Evolutionary conservation across 2,113 vertebrate genomes (phyloP), one percentile per base, ranked within the genome.

Genomic region (Crotalus tigris): DNA sequence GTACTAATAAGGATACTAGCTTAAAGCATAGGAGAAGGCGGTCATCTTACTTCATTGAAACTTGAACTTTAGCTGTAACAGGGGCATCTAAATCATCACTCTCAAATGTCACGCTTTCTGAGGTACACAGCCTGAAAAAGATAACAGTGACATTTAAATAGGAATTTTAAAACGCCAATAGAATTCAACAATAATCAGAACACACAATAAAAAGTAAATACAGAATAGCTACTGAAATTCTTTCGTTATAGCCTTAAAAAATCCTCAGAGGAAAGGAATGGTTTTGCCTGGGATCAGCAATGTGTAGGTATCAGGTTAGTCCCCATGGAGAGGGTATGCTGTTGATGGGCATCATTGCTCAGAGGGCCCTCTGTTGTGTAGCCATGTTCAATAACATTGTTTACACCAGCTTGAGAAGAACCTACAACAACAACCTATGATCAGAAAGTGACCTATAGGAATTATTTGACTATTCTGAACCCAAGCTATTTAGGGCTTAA

Each of bases 21-120:
- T 86, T n/a, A 75, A 94, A 94, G 90, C 11, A 69, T 61, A 91
- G 3, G 90, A 89, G n/a, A 88, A 26, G 93, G 5, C 53, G 19
- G 3, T 51, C 3, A 0, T 1, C 97, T 97, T 97, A 99, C 97
- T 98, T 98, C 97, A 99, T 98, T 64, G 98, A 98, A 89, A 99
- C 97, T 95, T 99, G 98, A 94, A 99, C 97, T 97, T 98, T 98
- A 91, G 98, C 96, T 87, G 98, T 98, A 95, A 98, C 97, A 4
- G 51, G 93, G 21, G 95, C 94, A 91, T 97, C 97, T 19, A 98
- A 96, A 85, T 99, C 98, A 0, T 98, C 98, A 59, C 95, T 95
- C 93, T 98, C 98, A 53, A 98, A 98, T 87, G 98, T 95, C 81
- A 95, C 33, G 17, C 94, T 88, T 95, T 98, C 98, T 54, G 96